Base-by-base conservation (phyloP, 1,140 invertebrate genomes). In the Geopemphigus sp. region DNA sequence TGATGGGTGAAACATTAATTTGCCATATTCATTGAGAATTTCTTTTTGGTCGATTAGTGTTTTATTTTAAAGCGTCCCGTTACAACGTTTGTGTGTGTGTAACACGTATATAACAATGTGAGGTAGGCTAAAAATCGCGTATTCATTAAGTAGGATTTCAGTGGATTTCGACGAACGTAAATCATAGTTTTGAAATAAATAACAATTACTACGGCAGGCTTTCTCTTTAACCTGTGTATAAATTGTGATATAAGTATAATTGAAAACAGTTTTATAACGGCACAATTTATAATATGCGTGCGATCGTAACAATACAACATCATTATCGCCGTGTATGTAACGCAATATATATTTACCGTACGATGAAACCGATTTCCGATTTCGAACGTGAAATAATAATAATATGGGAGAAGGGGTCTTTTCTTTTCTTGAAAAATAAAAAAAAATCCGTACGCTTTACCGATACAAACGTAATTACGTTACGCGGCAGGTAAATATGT, bases 21-120 rank as follows among this genome's bases (percentile, higher is more conserved):
- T 10, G 70, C 29, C 32, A 54, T 26, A 72, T 73, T 73, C 50
- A 54, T 72, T 39, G 32, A n/a, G n/a, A n/a, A n/a, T n/a, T n/a
- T n/a, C n/a, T n/a, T n/a, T n/a, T n/a, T n/a, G n/a, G n/a, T n/a
- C n/a, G n/a, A n/a, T n/a, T n/a, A n/a, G n/a, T n/a, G n/a, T n/a
- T n/a, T n/a, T n/a, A n/a, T 66, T 66, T 66, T 24, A n/a, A 39
- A 64, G 15, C 45, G 22, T 66, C n/a, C 22, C 32, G n/a, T 66
- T 24, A 66, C n/a, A 39, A n/a, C n/a, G n/a, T n/a, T n/a, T n/a
- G n/a, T n/a, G n/a, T n/a, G n/a, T n/a, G n/a, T n/a, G n/a, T n/a
- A n/a, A n/a, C n/a, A n/a, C n/a, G n/a, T n/a, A n/a, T n/a, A 66
- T 14, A 26, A 39, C 32, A 39, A 39, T 4, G 57, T 22, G n/a